Evolutionary conservation across 2,113 vertebrate species (phyloP).

Genomic region (Procavia capensis): DNA sequence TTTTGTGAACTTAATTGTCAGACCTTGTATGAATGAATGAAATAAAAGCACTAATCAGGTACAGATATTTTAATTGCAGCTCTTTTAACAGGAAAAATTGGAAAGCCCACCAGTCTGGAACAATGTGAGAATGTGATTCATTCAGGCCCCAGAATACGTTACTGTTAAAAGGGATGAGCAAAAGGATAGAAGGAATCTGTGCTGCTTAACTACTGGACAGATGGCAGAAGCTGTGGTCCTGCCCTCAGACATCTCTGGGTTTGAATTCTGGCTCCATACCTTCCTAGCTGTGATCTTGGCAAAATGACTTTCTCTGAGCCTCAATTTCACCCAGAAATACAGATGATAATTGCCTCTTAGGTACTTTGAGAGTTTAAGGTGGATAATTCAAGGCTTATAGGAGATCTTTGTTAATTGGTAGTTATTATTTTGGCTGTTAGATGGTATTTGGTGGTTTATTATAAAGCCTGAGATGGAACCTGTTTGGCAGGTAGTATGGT

Average conservation of each 20-base stretch:
- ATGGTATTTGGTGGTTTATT: neutral
- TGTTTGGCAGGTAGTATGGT: neutral
- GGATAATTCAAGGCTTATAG: neutral
- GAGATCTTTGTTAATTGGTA: neutral
- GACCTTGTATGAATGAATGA: neutral
- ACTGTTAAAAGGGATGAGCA: neutral
- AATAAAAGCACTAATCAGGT: neutral
- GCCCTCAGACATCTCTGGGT: neutral
- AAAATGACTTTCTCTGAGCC: neutral
- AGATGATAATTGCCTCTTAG: slow-evolving; percentile 1
- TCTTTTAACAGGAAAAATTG: neutral
- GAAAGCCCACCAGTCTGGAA: neutral
- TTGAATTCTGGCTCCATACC: slow-evolving; percentile 24
- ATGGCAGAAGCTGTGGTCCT: neutral
- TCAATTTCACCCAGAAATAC: neutral
- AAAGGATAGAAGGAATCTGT: neutral
- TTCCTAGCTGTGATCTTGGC: neutral
- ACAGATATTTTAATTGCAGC: neutral
- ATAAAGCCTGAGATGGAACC: slow-evolving; percentile 32
- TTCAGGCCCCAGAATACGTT: neutral
- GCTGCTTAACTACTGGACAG: neutral
- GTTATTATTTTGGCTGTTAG: neutral
- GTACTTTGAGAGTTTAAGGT: neutral
- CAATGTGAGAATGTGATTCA: neutral
- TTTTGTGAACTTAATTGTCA: no score